Percentiles rank a stretch among this genome's conserved stretches.
Evolutionary conservation across 2,797 vertebrate genomes (phyloP).

Genomic region (Ptychadena robeensis): DNA sequence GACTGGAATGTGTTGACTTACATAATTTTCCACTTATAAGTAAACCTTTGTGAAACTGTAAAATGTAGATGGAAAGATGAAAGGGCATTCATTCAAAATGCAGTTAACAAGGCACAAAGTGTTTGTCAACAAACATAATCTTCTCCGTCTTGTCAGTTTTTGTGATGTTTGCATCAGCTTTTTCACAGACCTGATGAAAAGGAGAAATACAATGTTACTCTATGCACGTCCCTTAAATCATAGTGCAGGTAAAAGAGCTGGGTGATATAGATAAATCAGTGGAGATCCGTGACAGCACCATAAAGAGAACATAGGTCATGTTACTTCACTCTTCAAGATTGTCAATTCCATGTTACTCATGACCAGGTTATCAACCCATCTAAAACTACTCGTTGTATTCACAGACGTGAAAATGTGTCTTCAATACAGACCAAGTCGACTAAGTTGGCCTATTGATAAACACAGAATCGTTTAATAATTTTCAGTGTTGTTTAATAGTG

Average conservation of each 20-base stretch:
- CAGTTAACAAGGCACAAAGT: conserved; percentile 24
- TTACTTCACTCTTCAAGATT: not conserved
- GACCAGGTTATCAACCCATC: not conserved
- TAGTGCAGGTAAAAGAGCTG: not conserved
- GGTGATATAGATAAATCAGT: not conserved
- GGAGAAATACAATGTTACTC: not conserved
- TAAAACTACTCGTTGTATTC: not conserved
- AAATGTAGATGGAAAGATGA: conserved; percentile 43
- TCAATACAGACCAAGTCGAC: not conserved
- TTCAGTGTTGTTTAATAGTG: too few species aligned
- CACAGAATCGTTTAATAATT: too few species aligned
- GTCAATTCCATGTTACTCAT: not conserved
- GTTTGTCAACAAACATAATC: conserved; percentile 37
- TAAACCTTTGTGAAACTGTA: conserved; percentile 24
- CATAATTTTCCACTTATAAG: conserved; percentile 52
- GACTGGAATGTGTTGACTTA: conserved; percentile 10
- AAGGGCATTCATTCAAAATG: conserved; percentile 61
- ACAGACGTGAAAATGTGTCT: not conserved
- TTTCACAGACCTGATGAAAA: conserved; percentile 28
- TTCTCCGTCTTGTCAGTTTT: conserved; percentile 19
- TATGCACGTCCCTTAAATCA: conserved; percentile 30
- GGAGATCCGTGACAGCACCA: not conserved
- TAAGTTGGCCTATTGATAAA: too few species aligned
- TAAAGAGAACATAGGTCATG: not conserved
- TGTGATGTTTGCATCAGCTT: conserved; percentile 13